These are phyloP conservation scores for Tragelaphus imberbis DNA, from an alignment of 2,113 vertebrate genomes.

Conservation along the genomic window DNA sequence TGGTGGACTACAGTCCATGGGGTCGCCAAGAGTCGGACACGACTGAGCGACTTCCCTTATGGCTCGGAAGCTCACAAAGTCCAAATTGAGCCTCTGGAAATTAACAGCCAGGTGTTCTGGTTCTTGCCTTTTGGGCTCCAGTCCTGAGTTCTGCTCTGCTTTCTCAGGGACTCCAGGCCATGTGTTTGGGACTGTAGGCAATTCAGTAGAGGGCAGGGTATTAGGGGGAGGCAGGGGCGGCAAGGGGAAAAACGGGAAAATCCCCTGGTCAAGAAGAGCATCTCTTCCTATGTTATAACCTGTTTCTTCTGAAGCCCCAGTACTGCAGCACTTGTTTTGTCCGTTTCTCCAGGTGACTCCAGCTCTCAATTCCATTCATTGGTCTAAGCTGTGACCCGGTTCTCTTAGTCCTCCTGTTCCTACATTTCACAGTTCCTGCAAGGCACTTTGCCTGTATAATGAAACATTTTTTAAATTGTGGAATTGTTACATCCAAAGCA, in stretches of 20 bases:
- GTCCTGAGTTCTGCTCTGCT: not conserved
- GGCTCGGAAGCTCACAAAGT: not conserved
- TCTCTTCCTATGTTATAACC: not conserved
- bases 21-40: too few species aligned
- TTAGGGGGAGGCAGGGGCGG: rapidly evolving
- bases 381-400: not conserved
- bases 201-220: not conserved
- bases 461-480: not conserved
- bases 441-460: not conserved
- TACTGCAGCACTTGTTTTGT: not conserved
- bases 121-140: not conserved
- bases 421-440: not conserved
- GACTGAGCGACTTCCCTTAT: not conserved
- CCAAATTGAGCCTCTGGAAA: not conserved
- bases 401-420: not conserved
- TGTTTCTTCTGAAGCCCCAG: not conserved
- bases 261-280: not conserved
- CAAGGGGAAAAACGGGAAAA: not conserved
- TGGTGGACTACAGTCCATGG: too few species aligned
- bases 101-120: not conserved
- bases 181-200: not conserved
- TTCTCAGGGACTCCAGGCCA: not conserved
- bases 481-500: not conserved
- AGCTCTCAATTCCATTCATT: not conserved
- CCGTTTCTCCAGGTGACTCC: not conserved